These are phyloP conservation scores for Porphyrio hochstetteri DNA, from an alignment of 2,113 vertebrate species.

Conservation along the genomic window DNA sequence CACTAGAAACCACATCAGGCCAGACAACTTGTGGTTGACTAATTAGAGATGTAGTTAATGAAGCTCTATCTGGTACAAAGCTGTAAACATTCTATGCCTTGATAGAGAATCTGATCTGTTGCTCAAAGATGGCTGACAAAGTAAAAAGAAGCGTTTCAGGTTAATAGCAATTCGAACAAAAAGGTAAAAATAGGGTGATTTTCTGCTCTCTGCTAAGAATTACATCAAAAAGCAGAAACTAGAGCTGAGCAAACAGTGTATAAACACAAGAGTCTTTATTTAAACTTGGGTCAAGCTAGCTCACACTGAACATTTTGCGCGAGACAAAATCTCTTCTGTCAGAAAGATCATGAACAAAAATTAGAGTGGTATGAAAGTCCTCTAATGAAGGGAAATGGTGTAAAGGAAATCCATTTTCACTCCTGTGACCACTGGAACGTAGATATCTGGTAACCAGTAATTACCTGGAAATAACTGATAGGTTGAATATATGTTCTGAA, in stretches of 20 bases:
- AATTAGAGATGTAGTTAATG: not conserved
- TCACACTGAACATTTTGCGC: not conserved
- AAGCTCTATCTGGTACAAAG: not conserved
- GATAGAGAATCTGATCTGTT: slow-evolving; percentile 1
- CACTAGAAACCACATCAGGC: not conserved
- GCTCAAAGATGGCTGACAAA: slow-evolving; percentile 11
- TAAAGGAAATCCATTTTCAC: slow-evolving; percentile 15
- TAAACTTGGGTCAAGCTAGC: not conserved
- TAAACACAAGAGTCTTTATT: not conserved
- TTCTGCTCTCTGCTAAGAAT: slow-evolving; percentile 25
- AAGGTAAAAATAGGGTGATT: slow-evolving; percentile 29
- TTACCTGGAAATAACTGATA: slow-evolving; percentile 24
- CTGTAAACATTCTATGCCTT: slow-evolving; percentile 7
- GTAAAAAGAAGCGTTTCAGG: not conserved
- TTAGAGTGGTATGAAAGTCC: not conserved
- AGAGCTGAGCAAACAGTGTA: not conserved
- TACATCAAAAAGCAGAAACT: slow-evolving; percentile 37
- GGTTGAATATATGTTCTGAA: slow-evolving; percentile 7
- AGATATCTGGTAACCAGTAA: slow-evolving; percentile 6
- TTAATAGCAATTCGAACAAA: slow-evolving; percentile 46
- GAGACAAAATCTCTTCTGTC: not conserved
- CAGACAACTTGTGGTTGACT: not conserved
- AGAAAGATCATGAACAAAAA: slow-evolving; percentile 5
- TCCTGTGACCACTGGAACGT: not conserved
- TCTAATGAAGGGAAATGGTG: not conserved